Conservation (phyloP, 2,888 invertebrate species). For the Rosalia funebris region DNA sequence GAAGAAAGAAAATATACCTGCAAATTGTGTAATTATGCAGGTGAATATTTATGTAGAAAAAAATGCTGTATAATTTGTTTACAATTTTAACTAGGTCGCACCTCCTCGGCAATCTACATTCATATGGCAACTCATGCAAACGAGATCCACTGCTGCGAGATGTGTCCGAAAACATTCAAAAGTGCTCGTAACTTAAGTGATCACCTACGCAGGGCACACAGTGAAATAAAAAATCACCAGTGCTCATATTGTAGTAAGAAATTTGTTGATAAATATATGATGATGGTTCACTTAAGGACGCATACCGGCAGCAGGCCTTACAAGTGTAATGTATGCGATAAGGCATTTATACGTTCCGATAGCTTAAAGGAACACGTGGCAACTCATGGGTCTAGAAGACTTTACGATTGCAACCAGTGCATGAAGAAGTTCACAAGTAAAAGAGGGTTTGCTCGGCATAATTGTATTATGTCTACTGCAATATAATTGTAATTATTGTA, state of each 20-base stretch:
- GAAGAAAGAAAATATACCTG: conserved; percentile 52
- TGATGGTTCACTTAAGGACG: conserved; percentile 51
- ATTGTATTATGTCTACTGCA: conserved; percentile 36
- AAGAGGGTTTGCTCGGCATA: conserved; percentile 52
- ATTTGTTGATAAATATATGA: conserved; percentile 54
- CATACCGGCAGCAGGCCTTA: conserved; percentile 56
- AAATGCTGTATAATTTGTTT: neutral
- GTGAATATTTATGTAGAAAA: too few species aligned
- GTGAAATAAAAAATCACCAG: conserved; percentile 51
- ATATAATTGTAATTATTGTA: too few species aligned
- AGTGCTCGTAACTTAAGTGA: conserved; percentile 54
- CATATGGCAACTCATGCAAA: conserved; percentile 56
- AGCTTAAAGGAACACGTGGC: conserved; percentile 54
- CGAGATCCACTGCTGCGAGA: conserved; percentile 52
- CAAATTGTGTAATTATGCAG: conserved; percentile 52
- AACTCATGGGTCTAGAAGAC: conserved; percentile 48
- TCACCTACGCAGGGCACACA: conserved; percentile 53
- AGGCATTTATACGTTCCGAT: conserved; percentile 54
- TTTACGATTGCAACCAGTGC: conserved; percentile 51
- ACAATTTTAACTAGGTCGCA: conserved; percentile 41
- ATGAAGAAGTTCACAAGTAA: conserved; percentile 52
- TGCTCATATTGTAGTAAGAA: conserved; percentile 53
- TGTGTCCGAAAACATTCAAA: conserved; percentile 56
- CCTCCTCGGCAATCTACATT: conserved; percentile 55
- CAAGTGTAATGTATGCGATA: conserved; percentile 51